phyloP scores from a whole-genome alignment of 1,140 invertebrate genomes.

The Drosophila lowei region DNA sequence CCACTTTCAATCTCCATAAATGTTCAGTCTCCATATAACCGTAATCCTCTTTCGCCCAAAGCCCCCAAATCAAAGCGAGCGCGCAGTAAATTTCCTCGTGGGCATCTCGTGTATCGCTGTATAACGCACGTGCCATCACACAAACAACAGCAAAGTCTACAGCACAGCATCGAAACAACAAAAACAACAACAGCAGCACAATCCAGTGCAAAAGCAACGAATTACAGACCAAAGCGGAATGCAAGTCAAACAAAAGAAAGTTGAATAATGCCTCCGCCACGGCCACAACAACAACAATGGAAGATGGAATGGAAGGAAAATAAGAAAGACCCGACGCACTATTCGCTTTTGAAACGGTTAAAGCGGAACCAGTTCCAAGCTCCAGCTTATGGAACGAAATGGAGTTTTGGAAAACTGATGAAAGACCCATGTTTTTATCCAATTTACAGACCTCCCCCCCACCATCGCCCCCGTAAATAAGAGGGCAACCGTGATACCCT shows the following conservation, averaged over 20 bases:
- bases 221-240: slow-evolving; percentile 47
- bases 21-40: background rate
- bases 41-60: slow-evolving; percentile 8
- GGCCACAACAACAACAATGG: slow-evolving; percentile 39
- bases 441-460: slow-evolving; percentile 47
- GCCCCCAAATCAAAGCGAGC: background rate
- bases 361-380: slow-evolving; percentile 61
- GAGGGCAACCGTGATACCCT: no score
- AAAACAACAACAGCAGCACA: slow-evolving; percentile 14
- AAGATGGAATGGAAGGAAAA: slow-evolving; percentile 9
- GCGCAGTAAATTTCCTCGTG: slow-evolving; percentile 55
- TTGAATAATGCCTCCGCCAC: slow-evolving; percentile 32
- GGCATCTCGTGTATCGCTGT: slow-evolving; percentile 10
- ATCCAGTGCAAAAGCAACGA: slow-evolving; percentile 16
- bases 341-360: slow-evolving; percentile 65
- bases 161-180: slow-evolving; percentile 20
- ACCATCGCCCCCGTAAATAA: background rate
- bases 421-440: slow-evolving; percentile 65
- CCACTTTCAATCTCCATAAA: no score
- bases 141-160: slow-evolving; percentile 28
- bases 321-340: slow-evolving; percentile 56
- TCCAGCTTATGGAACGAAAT: slow-evolving; percentile 21
- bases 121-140: slow-evolving; percentile 59
- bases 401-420: slow-evolving; percentile 49
- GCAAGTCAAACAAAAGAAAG: slow-evolving; percentile 58